A percentile compares a stretch with the other conserved stretches of the same genome.
These are phyloP conservation scores for Tupaia tana DNA, from an alignment of 2,113 vertebrate genomes.

Conservation along the genomic window DNA sequence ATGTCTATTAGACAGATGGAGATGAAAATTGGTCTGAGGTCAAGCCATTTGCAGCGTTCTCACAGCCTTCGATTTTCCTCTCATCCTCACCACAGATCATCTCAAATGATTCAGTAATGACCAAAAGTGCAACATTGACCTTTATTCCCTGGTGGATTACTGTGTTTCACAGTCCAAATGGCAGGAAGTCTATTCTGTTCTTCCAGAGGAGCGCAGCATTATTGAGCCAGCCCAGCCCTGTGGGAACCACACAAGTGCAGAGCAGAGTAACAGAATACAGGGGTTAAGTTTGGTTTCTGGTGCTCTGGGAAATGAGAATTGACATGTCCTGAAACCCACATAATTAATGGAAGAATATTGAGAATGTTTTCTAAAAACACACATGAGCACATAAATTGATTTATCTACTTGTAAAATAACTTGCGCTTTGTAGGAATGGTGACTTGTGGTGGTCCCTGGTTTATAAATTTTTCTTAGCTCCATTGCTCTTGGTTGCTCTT, in stretches of 20 bases:
- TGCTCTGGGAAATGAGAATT: constrained; percentile 80
- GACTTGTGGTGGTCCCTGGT: constrained; percentile 11
- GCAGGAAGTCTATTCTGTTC: constrained; percentile 86
- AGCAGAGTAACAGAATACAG: constrained; percentile 68
- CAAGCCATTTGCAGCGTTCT: constrained; percentile 88
- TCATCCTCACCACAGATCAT: constrained; percentile 85
- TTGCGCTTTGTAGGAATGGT: constrained; percentile 21
- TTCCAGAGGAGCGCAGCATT: constrained; percentile 79
- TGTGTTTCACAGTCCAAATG: constrained; percentile 87
- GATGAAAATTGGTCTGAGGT: constrained; percentile 88
- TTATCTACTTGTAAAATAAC: constrained; percentile 70
- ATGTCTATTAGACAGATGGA: constrained; percentile 85
- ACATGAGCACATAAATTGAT: constrained; percentile 59
- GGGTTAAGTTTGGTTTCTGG: constrained; percentile 74
- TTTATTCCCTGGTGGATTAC: constrained; percentile 87
- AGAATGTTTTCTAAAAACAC: constrained; percentile 74
- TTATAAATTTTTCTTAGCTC: constrained; percentile 41
- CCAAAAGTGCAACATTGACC: constrained; percentile 89
- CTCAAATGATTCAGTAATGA: constrained; percentile 90
- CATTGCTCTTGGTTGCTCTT: not conserved
- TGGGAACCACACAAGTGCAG: constrained; percentile 74
- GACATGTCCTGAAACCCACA: constrained; percentile 74
- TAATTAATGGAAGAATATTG: constrained; percentile 76
- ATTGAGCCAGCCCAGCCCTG: constrained; percentile 76
- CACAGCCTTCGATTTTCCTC: constrained; percentile 87